Evolutionary conservation across 1,140 invertebrate species (phyloP).

Genomic region (Amyelois transitella): DNA sequence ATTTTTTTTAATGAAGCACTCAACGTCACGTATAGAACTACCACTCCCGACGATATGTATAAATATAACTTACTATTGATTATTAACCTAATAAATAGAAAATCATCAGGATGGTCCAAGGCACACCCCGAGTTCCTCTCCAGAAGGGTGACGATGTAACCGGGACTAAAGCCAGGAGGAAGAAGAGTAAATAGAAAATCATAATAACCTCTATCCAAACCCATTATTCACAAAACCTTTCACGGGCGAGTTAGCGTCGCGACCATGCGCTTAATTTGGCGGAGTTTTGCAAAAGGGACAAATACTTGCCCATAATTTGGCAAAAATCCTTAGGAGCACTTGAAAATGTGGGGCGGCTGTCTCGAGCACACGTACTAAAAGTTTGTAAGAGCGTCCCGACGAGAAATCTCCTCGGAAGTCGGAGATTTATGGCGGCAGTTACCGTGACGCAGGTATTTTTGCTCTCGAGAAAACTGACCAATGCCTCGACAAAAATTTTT

Average conservation of each 20-base stretch:
- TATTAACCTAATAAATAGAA: too few relatives aligned
- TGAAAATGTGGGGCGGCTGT: constrained; percentile 33
- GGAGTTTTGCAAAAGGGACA: constrained; percentile 4
- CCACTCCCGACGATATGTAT: too few relatives aligned
- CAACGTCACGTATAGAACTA: too few relatives aligned
- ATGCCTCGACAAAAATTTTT: constrained; percentile 31
- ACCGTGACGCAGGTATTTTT: constrained; percentile 57
- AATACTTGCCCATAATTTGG: constrained; percentile 29
- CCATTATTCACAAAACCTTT: background rate
- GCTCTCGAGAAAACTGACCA: constrained; percentile 40
- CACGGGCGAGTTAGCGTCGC: background rate
- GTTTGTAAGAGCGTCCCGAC: constrained; percentile 43
- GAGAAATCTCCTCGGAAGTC: constrained; percentile 58
- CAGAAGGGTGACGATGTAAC: too few relatives aligned
- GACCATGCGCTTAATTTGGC: constrained; percentile 1
- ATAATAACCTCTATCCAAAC: too few relatives aligned
- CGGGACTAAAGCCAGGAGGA: too few relatives aligned
- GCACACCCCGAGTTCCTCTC: too few relatives aligned
- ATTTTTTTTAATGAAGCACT: too few relatives aligned
- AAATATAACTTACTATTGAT: too few relatives aligned
- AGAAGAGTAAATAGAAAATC: too few relatives aligned
- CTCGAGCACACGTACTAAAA: constrained; percentile 51
- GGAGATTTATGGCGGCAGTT: constrained; percentile 58
- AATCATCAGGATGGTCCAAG: too few relatives aligned
- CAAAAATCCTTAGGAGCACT: constrained; percentile 35